Conservation (phyloP, 2,113 vertebrate species). For the Microcebus tavaratra region DNA sequence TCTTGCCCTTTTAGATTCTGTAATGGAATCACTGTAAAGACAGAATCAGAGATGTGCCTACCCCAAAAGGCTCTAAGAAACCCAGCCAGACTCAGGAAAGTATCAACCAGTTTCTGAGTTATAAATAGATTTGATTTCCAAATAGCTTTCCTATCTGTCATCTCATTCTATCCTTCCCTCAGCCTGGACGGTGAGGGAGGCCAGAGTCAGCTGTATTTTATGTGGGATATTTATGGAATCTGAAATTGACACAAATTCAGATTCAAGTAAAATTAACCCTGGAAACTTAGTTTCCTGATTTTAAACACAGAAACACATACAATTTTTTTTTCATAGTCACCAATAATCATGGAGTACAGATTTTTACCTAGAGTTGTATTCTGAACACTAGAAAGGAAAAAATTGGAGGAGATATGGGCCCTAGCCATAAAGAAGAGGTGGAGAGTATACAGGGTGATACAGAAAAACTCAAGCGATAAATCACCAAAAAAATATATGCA, state of each 20-base stretch:
- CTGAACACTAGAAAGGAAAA: background rate
- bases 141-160: background rate
- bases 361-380: background rate
- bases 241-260: conserved; percentile 8
- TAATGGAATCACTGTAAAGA: background rate
- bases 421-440: background rate
- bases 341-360: background rate
- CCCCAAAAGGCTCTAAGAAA: background rate
- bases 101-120: background rate
- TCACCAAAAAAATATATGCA: background rate
- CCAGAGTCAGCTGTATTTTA: background rate
- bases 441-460: background rate
- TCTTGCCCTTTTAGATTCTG: background rate
- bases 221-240: background rate
- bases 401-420: background rate
- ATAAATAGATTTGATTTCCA: background rate
- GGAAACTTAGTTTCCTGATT: conserved; percentile 35
- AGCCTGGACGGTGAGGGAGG: background rate
- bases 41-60: background rate
- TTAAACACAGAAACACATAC: background rate
- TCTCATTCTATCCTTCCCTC: conserved; percentile 20
- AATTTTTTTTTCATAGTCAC: background rate
- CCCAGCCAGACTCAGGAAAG: background rate
- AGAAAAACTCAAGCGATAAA: conserved; percentile 7
- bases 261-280: conserved; percentile 2